Percentiles rank a stretch among this genome's conserved stretches.
Conservation (phyloP, 2,797 vertebrate genomes). For the Monodelphis domestica region DNA sequence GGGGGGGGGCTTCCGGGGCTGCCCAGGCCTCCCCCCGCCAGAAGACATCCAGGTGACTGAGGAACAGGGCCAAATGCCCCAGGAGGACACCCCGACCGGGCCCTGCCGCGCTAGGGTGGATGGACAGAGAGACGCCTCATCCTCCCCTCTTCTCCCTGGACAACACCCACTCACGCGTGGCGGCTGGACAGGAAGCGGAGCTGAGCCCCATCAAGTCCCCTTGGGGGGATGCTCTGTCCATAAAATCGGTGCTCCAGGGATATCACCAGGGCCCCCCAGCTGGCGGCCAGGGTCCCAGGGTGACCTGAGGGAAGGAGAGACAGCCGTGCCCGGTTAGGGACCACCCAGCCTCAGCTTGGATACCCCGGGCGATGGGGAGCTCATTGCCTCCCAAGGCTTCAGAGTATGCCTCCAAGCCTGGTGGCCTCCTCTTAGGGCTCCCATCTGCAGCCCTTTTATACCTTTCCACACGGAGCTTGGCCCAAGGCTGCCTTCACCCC, state of each 20-base stretch:
- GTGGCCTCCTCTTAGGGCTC: not conserved
- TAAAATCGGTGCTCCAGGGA: conserved; percentile 93
- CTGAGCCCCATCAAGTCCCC: conserved; percentile 83
- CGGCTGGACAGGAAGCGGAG: conserved; percentile 90
- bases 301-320: conserved; percentile 85
- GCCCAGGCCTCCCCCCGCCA: not conserved
- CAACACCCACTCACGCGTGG: conserved; percentile 87
- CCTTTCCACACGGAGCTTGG: conserved; percentile 86
- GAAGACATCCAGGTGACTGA: not conserved
- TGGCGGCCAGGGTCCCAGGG: conserved; percentile 87
- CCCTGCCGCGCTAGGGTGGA: not conserved
- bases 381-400: not conserved
- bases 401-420: not conserved
- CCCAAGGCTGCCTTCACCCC: conserved; percentile 87
- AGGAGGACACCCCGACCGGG: not conserved
- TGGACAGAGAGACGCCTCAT: not conserved
- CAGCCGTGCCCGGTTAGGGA: no score
- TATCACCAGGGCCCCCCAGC: conserved; percentile 87
- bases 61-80: no score
- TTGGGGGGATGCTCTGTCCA: conserved; percentile 88
- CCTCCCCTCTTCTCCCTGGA: not conserved
- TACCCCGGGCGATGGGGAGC: not conserved
- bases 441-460: conserved; percentile 60
- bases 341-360: not conserved
- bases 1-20: no score